Evolutionary conservation across 2,797 vertebrate species (phyloP), one percentile per base, ranked within the genome.

Genomic region (Argyrosomus regius): DNA sequence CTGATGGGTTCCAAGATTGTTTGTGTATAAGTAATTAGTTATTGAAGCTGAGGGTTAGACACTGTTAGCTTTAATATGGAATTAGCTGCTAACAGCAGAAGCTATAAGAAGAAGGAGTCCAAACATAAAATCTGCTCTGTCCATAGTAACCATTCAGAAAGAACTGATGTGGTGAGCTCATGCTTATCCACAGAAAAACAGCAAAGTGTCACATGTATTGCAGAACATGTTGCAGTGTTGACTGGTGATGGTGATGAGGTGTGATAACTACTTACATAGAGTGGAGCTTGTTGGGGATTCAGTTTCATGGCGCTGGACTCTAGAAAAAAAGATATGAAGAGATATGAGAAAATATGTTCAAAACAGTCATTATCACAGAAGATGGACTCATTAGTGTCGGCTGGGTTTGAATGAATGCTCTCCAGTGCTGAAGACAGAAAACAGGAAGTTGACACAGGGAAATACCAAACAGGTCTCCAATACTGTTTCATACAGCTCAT

Each of bases 291-390:
- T 72, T 95, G 95, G 93, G 97, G 97, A 95, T 96, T 97, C 92
- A 98, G 96, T 96, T 97, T 98, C 97, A 98, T 98, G 96, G 95
- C 94, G 94, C 94, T 93, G 92, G 95, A 95, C 85, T 92, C 96
- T 97, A 91, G 3, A 64, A 62, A 86, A 80, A 87, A 60, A 85
- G 22, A 80, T 13, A 61, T 4, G 8, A 39, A 63, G 18, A 72
- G 54, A 48, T 48, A 14, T 2, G 18, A 59, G n/a, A 31, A n/a
- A 53, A 39, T 6, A 28, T n/a, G 5, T 35, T 13, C 18, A 50
- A n/a, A 18, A 39, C 35, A 24, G 22, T 26, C n/a, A 39, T 60
- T 7, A 7, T 24, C 39, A 26, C 22, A 48, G 1, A 48, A 48
- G 11, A 22, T 5, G 9, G 46, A 28, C 24, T 20, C 6, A 24